Percentiles rank a stretch among this genome's conserved stretches.
Evolutionary conservation across 2,888 invertebrate species (phyloP).

Genomic region (Lacanobia wlatinum): DNA sequence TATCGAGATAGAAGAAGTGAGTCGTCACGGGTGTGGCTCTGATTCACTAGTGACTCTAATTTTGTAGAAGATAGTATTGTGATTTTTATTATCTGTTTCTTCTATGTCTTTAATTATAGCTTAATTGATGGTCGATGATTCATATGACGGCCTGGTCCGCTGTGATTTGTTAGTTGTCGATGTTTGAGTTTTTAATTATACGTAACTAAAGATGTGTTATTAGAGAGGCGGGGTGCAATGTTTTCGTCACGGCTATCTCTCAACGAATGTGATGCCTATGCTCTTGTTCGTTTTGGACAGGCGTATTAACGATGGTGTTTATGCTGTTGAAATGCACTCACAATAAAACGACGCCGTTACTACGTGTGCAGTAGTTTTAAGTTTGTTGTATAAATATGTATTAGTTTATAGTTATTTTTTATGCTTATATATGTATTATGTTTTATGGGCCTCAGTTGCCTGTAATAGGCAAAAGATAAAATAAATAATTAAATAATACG

Average conservation of each 20-base stretch:
- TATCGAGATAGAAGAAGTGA: conserved; percentile 85
- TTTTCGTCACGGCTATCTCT: conserved; percentile 83
- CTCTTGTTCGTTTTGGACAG: conserved; percentile 69
- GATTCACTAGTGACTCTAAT: conserved; percentile 81
- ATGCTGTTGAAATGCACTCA: conserved; percentile 62
- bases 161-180: conserved; percentile 87
- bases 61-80: conserved; percentile 82
- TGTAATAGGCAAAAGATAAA: too few relatives aligned
- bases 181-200: conserved; percentile 89
- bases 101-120: conserved; percentile 81
- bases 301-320: conserved; percentile 61
- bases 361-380: too few relatives aligned
- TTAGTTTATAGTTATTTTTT: too few relatives aligned
- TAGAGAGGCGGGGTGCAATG: conserved; percentile 83
- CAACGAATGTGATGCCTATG: conserved; percentile 72
- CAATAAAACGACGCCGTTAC: too few relatives aligned
- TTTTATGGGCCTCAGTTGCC: too few relatives aligned
- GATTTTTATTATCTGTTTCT: conserved; percentile 81
- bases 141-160: conserved; percentile 77
- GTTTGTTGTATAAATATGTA: too few relatives aligned
- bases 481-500: too few relatives aligned
- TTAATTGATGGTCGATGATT: conserved; percentile 87
- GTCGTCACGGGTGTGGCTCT: conserved; percentile 84
- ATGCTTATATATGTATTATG: too few relatives aligned
- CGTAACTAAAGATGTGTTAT: conserved; percentile 87